Percentiles rank a stretch among this genome's conserved stretches.
Conservation (phyloP, 2,888 invertebrate species). For the Cordilura impudica region DNA sequence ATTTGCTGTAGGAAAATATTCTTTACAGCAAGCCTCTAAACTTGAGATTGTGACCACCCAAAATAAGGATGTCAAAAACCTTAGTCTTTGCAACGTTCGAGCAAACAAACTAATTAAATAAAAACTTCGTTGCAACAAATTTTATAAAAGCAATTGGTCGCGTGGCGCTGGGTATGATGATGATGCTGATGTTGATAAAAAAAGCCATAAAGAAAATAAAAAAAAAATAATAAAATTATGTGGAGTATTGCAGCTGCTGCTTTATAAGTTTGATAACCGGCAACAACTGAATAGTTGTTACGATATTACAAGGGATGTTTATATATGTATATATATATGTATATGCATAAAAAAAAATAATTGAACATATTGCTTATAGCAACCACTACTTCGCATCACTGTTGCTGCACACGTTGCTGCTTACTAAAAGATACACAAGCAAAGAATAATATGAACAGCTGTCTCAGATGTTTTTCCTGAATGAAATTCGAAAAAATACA, state of each 20-base stretch:
- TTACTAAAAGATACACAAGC: background rate
- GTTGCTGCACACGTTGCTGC: slow-evolving; percentile 8
- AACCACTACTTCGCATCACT: slow-evolving; percentile 16
- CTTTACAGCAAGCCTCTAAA: too few relatives aligned
- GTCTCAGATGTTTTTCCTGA: slow-evolving; percentile 48
- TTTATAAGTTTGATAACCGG: slow-evolving; percentile 22
- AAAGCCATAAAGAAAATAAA: background rate
- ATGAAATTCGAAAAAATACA: background rate
- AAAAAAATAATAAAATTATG: background rate
- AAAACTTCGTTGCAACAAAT: background rate
- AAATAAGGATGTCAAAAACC: too few relatives aligned
- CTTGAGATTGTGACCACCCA: too few relatives aligned
- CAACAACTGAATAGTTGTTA: slow-evolving; percentile 30
- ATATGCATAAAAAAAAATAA: slow-evolving; percentile 15
- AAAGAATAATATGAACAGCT: slow-evolving; percentile 39
- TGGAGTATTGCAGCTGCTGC: slow-evolving; percentile 42
- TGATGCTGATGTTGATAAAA: background rate
- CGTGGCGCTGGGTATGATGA: slow-evolving; percentile 19
- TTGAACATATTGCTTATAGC: slow-evolving; percentile 32
- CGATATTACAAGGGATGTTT: slow-evolving; percentile 54
- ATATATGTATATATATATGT: background rate
- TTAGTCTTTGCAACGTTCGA: too few relatives aligned
- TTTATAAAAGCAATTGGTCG: slow-evolving; percentile 9
- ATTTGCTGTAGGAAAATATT: too few relatives aligned
- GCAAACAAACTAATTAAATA: too few relatives aligned